phyloP scores from a whole-genome alignment of 2,888 invertebrate species.

The Orchesella flavescens region DNA sequence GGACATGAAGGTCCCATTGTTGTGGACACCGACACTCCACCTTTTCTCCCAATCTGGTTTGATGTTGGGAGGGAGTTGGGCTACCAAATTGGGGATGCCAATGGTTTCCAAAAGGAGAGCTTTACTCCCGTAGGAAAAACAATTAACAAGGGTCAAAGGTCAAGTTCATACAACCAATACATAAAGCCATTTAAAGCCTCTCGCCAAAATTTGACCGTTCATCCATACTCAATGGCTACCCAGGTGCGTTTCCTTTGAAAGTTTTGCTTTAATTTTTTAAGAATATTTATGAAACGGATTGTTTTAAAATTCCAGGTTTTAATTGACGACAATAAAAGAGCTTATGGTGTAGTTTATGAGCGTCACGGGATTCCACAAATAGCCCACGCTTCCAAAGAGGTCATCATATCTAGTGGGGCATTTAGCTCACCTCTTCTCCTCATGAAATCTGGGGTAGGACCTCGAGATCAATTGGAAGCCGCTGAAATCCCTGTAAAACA shows the following conservation, averaged over 20 bases:
- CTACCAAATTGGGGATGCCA: slow-evolving; percentile 32
- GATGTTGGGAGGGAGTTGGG: slow-evolving; percentile 58
- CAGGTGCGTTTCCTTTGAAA: too few species aligned
- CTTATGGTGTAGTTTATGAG: background rate
- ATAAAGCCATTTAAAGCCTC: slow-evolving; percentile 19
- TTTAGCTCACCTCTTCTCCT: background rate
- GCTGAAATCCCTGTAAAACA: slow-evolving; percentile 14
- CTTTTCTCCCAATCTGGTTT: slow-evolving; percentile 38
- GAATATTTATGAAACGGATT: too few species aligned
- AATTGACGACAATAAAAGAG: slow-evolving; percentile 1
- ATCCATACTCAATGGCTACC: slow-evolving; percentile 36
- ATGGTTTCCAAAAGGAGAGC: slow-evolving; percentile 46
- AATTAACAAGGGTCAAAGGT: slow-evolving; percentile 20
- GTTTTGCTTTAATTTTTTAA: too few species aligned
- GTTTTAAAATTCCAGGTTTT: background rate
- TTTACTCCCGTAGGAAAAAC: slow-evolving; percentile 40
- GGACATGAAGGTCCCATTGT: slow-evolving; percentile 40
- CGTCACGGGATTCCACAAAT: slow-evolving; percentile 61
- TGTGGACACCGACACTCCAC: slow-evolving; percentile 34
- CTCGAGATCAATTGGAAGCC: background rate
- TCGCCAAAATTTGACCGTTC: slow-evolving; percentile 34
- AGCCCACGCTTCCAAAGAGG: slow-evolving; percentile 21
- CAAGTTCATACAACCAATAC: slow-evolving; percentile 27
- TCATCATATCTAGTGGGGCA: background rate
- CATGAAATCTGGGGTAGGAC: slow-evolving; percentile 19